Evolutionary conservation across 2,113 vertebrate species (phyloP), one percentile per base, ranked within the genome.

Genomic region (Quiscalus mexicanus): DNA sequence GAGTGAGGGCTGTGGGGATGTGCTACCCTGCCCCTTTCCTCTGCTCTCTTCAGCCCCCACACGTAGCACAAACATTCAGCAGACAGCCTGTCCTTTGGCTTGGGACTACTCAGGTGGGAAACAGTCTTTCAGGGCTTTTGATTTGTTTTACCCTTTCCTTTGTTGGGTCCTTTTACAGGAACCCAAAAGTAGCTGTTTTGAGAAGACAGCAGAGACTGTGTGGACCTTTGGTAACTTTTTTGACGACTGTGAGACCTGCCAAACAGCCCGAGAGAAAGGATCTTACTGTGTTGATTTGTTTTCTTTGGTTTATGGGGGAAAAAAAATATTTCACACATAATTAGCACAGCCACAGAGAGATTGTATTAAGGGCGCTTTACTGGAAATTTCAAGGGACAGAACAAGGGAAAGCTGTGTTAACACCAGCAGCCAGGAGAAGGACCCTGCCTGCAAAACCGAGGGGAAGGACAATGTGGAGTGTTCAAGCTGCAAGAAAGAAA

Each of bases 271-370:
- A 96, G 96, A 98, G 98, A 98, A 98, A 98, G 96, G 95, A 90
- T 96, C 83, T 95, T 91, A 98, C 97, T 98, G 98, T 98, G 97
- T 82, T 96, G 74, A 96, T 97, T 98, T 98, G 98, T 98, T 98
- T 98, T 98, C 97, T 98, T 98, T 98, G 97, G 97, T 98, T 98
- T 97, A 91, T 35, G 94, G 86, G 92, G 80, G n/a, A 85, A 87
- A 95, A 95, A 97, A 98, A 98, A 90, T 97, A 98, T 98, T 98
- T 98, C 98, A 98, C 97, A 98, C 98, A 97, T 98, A 98, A 98
- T 98, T 98, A 98, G 94, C 96, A 60, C 95, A 94, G 97, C 97
- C 97, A 97, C 97, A 95, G 98, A 50, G 94, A 98, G 97, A 98
- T 97, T 98, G 97, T 98, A 96, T 97, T 96, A 94, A 97, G 95